Conservation (phyloP, 1,140 invertebrate species). For the Achatina immaculata region DNA sequence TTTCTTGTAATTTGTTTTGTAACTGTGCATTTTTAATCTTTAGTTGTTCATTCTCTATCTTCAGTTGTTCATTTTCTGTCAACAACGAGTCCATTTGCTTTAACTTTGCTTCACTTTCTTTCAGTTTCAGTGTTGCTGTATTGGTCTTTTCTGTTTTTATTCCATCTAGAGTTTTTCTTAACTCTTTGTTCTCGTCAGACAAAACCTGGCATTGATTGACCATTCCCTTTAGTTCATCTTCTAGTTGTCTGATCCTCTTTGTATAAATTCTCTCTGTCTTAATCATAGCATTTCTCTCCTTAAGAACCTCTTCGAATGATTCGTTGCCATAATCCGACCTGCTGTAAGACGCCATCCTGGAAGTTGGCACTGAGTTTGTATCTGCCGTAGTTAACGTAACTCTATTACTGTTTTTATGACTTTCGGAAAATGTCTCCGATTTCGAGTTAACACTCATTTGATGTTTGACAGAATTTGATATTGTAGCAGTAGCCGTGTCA, state of each 20-base stretch:
- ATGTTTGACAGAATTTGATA: background rate
- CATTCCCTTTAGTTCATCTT: constrained; percentile 44
- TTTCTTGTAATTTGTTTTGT: constrained; percentile 18
- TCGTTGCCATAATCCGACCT: constrained; percentile 10
- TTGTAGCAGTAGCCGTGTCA: no score
- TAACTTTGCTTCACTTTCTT: constrained; percentile 5
- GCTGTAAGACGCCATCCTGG: constrained; percentile 3
- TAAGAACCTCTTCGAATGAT: constrained; percentile 37
- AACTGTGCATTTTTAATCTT: constrained; percentile 40
- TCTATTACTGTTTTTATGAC: background rate
- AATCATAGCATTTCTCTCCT: constrained; percentile 41
- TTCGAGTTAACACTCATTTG: background rate
- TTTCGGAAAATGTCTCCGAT: background rate
- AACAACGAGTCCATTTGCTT: constrained; percentile 27
- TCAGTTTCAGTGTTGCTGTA: background rate
- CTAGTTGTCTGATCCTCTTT: constrained; percentile 45
- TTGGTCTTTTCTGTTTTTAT: constrained; percentile 19
- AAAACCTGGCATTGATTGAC: constrained; percentile 41
- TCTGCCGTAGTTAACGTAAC: background rate
- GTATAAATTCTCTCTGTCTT: constrained; percentile 40
- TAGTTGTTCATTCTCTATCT: constrained; percentile 33
- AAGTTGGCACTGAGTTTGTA: no score
- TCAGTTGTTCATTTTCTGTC: constrained; percentile 37
- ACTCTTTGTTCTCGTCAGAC: constrained; percentile 42
- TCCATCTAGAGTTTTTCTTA: constrained; percentile 30